Evolutionary conservation across 2,113 vertebrate species (phyloP), one percentile per base, ranked within the genome.

Genomic region (Pionites leucogaster): DNA sequence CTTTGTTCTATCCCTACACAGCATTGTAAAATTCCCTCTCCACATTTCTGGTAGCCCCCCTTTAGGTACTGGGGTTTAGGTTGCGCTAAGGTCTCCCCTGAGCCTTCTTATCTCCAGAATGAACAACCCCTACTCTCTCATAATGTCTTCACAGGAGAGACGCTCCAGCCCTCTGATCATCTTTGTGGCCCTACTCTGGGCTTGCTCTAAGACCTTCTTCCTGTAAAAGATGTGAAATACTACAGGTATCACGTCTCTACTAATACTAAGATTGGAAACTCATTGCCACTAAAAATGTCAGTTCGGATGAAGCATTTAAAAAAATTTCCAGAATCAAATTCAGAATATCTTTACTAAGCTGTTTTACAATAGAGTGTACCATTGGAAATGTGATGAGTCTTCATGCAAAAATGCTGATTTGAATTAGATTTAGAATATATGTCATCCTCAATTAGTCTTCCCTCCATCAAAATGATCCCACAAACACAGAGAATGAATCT

Each of bases 361-460:
- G 92, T 98, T 98, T 97, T 98, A 95, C 96, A 88, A 95, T 97
- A 94, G 91, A 65, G 1, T 78, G 52, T 97, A 96, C 97, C 96
- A 97, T 88, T 97, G 97, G 96, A 98, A 98, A 98, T 98, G 87
- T 98, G 98, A 98, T 98, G 98, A 98, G 98, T 98, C 97, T 98
- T 98, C 98, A 98, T 97, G 98, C 97, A 98, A 98, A 98, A 98
- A 98, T 97, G 98, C 97, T 98, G 98, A 98, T 98, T 98, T 98
- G 97, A 98, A 98, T 98, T 98, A 97, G 96, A 98, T 98, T 98
- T 98, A 98, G 96, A 98, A 98, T 98, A 98, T 98, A 96, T 98
- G 97, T 98, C 98, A 98, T 98, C 95, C 94, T 95, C 98, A 98
- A 98, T 98, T 98, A 98, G 97, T 95, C 95, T 98, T 97, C 91